phyloP scores from a whole-genome alignment of 2,888 invertebrate species.

The Apeira syringaria region DNA sequence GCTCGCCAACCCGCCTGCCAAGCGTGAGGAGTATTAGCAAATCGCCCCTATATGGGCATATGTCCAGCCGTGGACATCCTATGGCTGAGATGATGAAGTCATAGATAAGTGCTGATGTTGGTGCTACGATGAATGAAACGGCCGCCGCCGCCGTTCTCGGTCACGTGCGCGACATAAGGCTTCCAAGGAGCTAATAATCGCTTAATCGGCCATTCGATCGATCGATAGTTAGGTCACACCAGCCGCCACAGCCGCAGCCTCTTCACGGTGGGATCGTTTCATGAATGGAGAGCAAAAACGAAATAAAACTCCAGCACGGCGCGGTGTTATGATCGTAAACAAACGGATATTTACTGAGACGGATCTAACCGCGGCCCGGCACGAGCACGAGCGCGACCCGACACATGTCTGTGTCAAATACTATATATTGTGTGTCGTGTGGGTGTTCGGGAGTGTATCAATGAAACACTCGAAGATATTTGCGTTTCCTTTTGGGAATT shows the following conservation, averaged over 20 bases:
- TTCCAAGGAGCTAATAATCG: conserved; percentile 69
- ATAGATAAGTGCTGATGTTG: no score
- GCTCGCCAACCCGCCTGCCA: no score
- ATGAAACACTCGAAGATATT: no score
- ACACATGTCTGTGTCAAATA: conserved; percentile 10
- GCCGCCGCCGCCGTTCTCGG: conserved; percentile 47
- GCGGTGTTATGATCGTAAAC: conserved; percentile 60
- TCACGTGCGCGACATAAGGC: conserved; percentile 75
- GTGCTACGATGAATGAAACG: conserved; percentile 74
- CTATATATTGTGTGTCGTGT: conserved; percentile 9
- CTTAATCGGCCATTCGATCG: conserved; percentile 73
- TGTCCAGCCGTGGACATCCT: no score
- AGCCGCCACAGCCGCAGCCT: conserved; percentile 60
- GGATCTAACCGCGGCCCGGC: conserved; percentile 14
- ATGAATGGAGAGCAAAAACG: conserved; percentile 69
- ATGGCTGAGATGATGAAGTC: no score
- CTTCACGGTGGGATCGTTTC: conserved; percentile 61
- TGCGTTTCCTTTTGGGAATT: no score
- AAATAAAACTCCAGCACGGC: conserved; percentile 51
- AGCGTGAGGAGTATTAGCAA: no score
- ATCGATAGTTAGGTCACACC: no score
- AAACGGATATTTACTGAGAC: conserved; percentile 49
- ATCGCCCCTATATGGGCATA: no score
- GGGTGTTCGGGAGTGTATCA: conserved; percentile 3
- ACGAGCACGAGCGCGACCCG: no score